Base-by-base conservation (phyloP, 2,797 vertebrate genomes). In the Bothrops alternatus region DNA sequence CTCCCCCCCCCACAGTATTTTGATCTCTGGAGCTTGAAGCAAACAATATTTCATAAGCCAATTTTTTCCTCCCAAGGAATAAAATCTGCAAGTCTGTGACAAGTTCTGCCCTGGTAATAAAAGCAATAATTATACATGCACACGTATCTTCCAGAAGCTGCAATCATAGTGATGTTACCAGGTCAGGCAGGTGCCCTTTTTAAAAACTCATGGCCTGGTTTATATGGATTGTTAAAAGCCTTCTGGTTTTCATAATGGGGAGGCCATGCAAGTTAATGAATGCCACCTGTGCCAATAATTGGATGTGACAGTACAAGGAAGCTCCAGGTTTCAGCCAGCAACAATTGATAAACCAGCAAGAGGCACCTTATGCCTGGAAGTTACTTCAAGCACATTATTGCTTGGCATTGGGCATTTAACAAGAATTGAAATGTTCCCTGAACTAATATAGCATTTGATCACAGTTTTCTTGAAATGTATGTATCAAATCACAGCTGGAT, bases 11-110 rank as follows among this genome's bases (percentile, higher is more conserved):
- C 0, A 1, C 94, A 20, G 65, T 91, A 10, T 63, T 96, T 95
- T 94, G 58, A 93, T 92, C 91, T 95, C 47, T 93, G n/a, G 78
- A 93, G 92, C 73, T 92, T 89, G 87, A 93, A 55, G 65, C 20
- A 95, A n/a, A 91, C 85, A 55, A 2, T 95, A 88, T 93, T 92
- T 93, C 94, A 65, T 58, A 53, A 26, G 25, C 4, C 16, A 88
- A 16, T 95, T 60, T 10, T 85, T 85, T 11, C 53, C 63, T 91
- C 55, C 85, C 78, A 86, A 82, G 28, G 53, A 94, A 88, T 10
- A 58, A 93, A 94, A 61, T 60, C 0, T 0, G 3, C 69, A 87
- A 92, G 26, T 14, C 89, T n/a, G 0, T 86, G 73, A 91, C 2
- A 94, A 60, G 56, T 61, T 23, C 2, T 55, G 61, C 42, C 90